Evolutionary conservation across 2,888 invertebrate species (phyloP).

Genomic region (Mesorhabditis spiculigera): DNA sequence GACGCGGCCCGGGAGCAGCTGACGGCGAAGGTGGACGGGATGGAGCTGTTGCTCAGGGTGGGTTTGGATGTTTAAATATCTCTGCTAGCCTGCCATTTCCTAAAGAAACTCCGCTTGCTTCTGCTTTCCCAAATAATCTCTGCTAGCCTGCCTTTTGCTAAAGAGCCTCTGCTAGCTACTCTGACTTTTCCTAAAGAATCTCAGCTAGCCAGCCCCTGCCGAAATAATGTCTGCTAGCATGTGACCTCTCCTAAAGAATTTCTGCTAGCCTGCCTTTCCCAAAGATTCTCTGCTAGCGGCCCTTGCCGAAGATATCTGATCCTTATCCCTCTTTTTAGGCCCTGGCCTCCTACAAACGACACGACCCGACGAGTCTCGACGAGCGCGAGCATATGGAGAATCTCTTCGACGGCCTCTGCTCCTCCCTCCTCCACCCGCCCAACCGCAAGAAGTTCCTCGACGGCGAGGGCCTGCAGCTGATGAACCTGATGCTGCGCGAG

Average conservation of each 20-base stretch:
- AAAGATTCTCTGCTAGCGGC: no score
- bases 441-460: conserved; percentile 85
- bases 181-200: no score
- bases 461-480: conserved; percentile 94
- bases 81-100: no score
- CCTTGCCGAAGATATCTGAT: no score
- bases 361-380: conserved; percentile 66
- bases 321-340: conserved; percentile 29
- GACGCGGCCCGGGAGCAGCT: conserved; percentile 64
- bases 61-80: conserved; percentile 69
- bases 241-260: no score
- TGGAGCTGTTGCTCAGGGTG: conserved; percentile 90
- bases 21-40: conserved; percentile 73
- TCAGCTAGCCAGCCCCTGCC: no score
- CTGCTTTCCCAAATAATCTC: no score
- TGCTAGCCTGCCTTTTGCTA: no score
- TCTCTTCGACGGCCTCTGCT: conserved; percentile 90
- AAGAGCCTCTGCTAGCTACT: no score
- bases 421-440: conserved; percentile 79
- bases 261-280: no score
- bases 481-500: conserved; percentile 97
- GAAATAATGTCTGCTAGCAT: no score
- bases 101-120: no score
- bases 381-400: conserved; percentile 99
- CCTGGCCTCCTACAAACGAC: conserved; percentile 52